Evolutionary conservation across 2,113 vertebrate genomes (phyloP), one percentile per base, ranked within the genome.

Genomic region (Monarcha castaneiventris): DNA sequence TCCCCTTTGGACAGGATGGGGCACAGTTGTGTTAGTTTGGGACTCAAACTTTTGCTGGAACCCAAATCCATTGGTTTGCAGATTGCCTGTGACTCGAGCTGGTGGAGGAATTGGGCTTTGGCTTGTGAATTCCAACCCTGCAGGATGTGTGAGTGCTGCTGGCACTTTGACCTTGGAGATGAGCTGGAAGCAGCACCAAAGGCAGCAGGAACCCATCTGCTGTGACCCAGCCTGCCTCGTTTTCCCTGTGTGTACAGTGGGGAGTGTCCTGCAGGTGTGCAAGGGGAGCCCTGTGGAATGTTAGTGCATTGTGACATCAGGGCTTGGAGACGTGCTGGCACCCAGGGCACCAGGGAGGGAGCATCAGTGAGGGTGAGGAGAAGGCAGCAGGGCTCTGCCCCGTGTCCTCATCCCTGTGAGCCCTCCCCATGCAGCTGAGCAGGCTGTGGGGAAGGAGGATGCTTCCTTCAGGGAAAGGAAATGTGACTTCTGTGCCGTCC

Each of bases 401-500:
- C 1, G 0, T 30, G 44, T 49, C 15, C 64, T 78, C 23, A 29
- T 37, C 39, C 18, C 4, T 0, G 1, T 20, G 55, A 20, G 7
- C 2, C 0, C 35, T 37, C 48, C 44, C 4, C 0, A 3, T 22
- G 68, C 33, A 67, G 76, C 51, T 59, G 59, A 77, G 56, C 73
- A 35, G 69, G 54, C 44, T 82, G 66, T 14, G 58, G 48, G 71
- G 80, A 9, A 68, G 39, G 46, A 71, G 61, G 54, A 33, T 11
- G 1, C 9, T 84, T 84, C 43, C 46, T 49, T 22, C 1, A 3
- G 13, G 49, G 73, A 25, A 7, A 35, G 44, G 18, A 76, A 55
- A 39, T 41, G 19, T 43, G 71, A 72, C 54, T 44, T 29, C 48
- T 46, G 58, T 22, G 56, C 23, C 0, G 7, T 82, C 84, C 81